Base-by-base conservation (phyloP, 1,140 invertebrate genomes). In the Drosophila azteca region DNA sequence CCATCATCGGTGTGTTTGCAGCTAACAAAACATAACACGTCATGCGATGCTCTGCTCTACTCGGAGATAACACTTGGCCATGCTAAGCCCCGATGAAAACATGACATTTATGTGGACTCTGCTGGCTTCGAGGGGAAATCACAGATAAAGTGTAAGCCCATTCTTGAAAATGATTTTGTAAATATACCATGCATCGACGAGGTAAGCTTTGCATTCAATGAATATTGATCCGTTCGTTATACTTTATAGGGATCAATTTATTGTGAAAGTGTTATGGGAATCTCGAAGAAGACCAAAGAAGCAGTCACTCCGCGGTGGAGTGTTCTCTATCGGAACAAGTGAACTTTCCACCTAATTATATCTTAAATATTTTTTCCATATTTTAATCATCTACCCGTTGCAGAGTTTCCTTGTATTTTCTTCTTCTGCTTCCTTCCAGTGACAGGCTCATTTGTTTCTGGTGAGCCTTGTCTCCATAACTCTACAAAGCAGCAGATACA, bases 1-100 rank as follows among this genome's bases (percentile, higher is more conserved):
- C 59, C 74, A 87, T 85, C 82, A 87, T 78, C 77, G 69, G 73
- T 81, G 44, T 82, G 82, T 87, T 88, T 78, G 82, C 83, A 76
- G 82, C 74, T 85, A 87, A 87, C 82, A 87, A 88, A 87, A 88
- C 78, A 87, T 85, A 79, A 78, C 54, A 61, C 44, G 77, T 52
- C 24, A 45, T 26, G 49, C 39, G 13, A 55, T n/a, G 13, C 35
- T 13, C 17, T 20, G 17, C 17, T 20, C 17, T 1, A 1, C 17
- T 20, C 8, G 22, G 48, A 15, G 20, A 79, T 79, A 79, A 68
- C 60, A 80, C 57, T 62, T 62, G 63, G 76, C 54, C 54, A 31
- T 29, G 49, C 51, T 77, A 77, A 77, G 75, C 74, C 50, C 55
- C 52, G 60, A 57, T 52, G 49, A 67, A 83, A 84, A 79, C 66